Evolutionary conservation across 2,888 invertebrate species (phyloP).

Genomic region (Drosophila suboccidentalis): DNA sequence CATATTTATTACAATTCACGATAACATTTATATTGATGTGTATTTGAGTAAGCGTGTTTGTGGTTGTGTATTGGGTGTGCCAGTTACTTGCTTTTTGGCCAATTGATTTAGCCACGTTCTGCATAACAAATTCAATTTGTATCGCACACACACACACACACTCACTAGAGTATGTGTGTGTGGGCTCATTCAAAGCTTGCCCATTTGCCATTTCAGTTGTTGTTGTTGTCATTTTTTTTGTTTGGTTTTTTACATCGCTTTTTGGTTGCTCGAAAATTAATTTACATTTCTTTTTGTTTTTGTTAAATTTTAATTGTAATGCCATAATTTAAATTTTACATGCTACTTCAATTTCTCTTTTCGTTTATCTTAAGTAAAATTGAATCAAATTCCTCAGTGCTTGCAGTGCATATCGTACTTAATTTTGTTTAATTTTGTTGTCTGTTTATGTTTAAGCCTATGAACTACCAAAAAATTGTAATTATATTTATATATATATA

Average conservation of each 20-base stretch:
- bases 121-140: conserved; percentile 40
- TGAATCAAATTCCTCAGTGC: conserved; percentile 86
- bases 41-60: conserved; percentile 4
- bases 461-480: conserved; percentile 49
- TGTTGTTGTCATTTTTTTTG: conserved; percentile 4
- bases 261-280: conserved; percentile 24
- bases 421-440: conserved; percentile 32
- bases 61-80: conserved; percentile 24
- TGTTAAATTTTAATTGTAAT: conserved; percentile 45
- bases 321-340: conserved; percentile 57
- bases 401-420: conserved; percentile 85
- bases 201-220: conserved; percentile 41
- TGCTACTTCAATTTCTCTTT: conserved; percentile 64
- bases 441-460: conserved; percentile 54
- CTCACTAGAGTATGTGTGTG: not conserved
- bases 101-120: conserved; percentile 29
- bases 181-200: conserved; percentile 42
- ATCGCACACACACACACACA: conserved; percentile 3
- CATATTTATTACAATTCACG: conserved; percentile 12
- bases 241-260: conserved; percentile 9
- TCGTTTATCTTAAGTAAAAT: conserved; percentile 79
- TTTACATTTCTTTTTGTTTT: conserved; percentile 20
- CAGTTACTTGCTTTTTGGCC: conserved; percentile 32
- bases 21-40: conserved; percentile 21
- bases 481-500: conserved; percentile 19